Conservation (phyloP, 2,888 invertebrate genomes). For the Plusia festucae region DNA sequence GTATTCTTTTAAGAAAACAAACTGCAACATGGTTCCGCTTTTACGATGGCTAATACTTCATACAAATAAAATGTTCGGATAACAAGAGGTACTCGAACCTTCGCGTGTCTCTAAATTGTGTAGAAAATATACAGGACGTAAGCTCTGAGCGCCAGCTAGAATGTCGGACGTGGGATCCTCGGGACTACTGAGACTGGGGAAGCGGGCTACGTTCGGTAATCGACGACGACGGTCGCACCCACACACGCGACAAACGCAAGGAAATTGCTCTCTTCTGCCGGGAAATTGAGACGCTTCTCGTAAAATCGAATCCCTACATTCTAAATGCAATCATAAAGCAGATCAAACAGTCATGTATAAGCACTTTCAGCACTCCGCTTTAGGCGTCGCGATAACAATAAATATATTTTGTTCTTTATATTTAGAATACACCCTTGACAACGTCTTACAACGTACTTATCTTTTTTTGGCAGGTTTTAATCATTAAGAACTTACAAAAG, state of each 20-base stretch:
- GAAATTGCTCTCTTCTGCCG: constrained; percentile 80
- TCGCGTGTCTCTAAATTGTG: constrained; percentile 42
- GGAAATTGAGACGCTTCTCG: constrained; percentile 82
- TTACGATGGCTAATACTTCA: constrained; percentile 34
- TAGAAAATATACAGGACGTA: constrained; percentile 45
- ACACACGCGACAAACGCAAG: constrained; percentile 76
- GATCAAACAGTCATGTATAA: constrained; percentile 59
- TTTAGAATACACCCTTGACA: constrained; percentile 2
- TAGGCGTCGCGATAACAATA: constrained; percentile 38
- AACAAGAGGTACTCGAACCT: constrained; percentile 42
- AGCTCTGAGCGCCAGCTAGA: constrained; percentile 37
- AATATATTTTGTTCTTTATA: constrained; percentile 5
- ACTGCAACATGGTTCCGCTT: constrained; percentile 37
- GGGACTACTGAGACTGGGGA: constrained; percentile 30
- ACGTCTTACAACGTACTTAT: neutral
- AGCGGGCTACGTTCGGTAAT: constrained; percentile 40
- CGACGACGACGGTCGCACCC: constrained; percentile 37
- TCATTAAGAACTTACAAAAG: constrained; percentile 9
- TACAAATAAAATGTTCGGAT: constrained; percentile 50
- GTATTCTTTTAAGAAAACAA: constrained; percentile 30
- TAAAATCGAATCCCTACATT: constrained; percentile 72
- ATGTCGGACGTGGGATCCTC: constrained; percentile 47
- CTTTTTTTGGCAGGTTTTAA: constrained; percentile 7
- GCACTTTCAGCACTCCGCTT: constrained; percentile 50
- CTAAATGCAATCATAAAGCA: constrained; percentile 64